A percentile compares a stretch with the other conserved stretches of the same genome.
Evolutionary conservation across 2,888 invertebrate genomes (phyloP).

Genomic region (Parnassius glacialis): DNA sequence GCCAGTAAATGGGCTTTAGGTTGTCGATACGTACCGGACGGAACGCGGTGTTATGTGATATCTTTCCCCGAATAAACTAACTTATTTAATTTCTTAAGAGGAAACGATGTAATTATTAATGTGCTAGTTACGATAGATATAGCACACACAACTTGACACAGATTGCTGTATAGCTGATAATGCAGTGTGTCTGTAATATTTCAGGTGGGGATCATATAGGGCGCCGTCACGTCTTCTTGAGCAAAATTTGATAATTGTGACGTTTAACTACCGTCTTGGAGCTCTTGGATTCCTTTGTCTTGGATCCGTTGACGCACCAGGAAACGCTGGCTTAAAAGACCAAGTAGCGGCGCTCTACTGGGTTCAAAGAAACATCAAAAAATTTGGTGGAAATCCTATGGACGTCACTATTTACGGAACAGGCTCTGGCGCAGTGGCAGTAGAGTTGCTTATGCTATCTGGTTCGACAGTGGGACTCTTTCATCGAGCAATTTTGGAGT

Average conservation of each 20-base stretch:
- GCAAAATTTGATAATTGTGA: slow-evolving; percentile 55
- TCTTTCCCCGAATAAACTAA: too few species aligned
- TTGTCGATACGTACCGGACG: too few species aligned
- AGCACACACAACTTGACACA: too few species aligned
- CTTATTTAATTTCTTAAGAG: too few species aligned
- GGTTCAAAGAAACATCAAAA: slow-evolving; percentile 63
- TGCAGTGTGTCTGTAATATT: slow-evolving; percentile 29
- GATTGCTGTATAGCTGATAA: too few species aligned
- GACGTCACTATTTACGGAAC: slow-evolving; percentile 64
- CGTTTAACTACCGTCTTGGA: slow-evolving; percentile 68
- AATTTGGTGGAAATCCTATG: slow-evolving; percentile 62
- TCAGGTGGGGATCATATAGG: slow-evolving; percentile 61
- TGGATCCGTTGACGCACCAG: slow-evolving; percentile 50
- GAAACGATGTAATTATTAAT: too few species aligned
- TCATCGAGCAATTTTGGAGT: slow-evolving; percentile 63
- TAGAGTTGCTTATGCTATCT: slow-evolving; percentile 59
- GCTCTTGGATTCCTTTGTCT: slow-evolving; percentile 69
- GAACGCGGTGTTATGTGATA: too few species aligned
- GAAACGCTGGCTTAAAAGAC: slow-evolving; percentile 71
- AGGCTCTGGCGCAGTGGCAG: slow-evolving; percentile 60
- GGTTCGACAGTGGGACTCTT: slow-evolving; percentile 52
- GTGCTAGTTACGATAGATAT: too few species aligned
- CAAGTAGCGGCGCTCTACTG: slow-evolving; percentile 68
- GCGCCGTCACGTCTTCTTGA: slow-evolving; percentile 48
- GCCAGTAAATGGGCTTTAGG: too few species aligned